These are phyloP conservation scores for Rosalia funebris DNA, from an alignment of 2,888 invertebrate species.

Conservation along the genomic window DNA sequence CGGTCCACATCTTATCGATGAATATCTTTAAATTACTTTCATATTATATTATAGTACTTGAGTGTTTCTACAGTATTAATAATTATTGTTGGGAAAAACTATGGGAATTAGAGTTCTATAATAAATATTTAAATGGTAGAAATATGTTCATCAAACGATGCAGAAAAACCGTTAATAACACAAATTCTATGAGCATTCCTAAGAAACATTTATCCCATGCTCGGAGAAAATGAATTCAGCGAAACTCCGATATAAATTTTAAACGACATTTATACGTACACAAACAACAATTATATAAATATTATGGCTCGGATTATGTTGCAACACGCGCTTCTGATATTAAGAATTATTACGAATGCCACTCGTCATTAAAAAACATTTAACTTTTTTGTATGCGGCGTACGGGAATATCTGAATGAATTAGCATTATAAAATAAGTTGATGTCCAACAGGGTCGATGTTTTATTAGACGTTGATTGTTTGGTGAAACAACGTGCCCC, in stretches of 20 bases:
- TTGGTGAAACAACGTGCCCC: slow-evolving; percentile 6
- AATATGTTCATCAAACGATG: too few relatives aligned
- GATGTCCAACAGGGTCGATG: slow-evolving; percentile 37
- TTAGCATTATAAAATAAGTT: slow-evolving; percentile 34
- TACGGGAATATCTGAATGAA: slow-evolving; percentile 46
- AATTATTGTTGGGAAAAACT: too few relatives aligned
- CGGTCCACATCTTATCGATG: too few relatives aligned
- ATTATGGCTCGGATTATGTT: slow-evolving; percentile 26
- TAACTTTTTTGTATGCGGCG: slow-evolving; percentile 44
- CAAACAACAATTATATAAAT: slow-evolving; percentile 30
- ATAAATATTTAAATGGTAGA: too few relatives aligned
- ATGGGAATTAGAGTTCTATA: too few relatives aligned
- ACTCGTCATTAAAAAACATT: slow-evolving; percentile 47
- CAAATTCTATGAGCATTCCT: too few relatives aligned
- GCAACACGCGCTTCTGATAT: slow-evolving; percentile 44
- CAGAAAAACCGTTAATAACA: too few relatives aligned
- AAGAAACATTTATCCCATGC: too few relatives aligned
- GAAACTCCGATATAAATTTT: not conserved
- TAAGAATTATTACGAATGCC: slow-evolving; percentile 43
- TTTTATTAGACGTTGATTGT: slow-evolving; percentile 18
- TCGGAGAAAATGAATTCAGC: too few relatives aligned
- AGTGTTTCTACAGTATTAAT: too few relatives aligned
- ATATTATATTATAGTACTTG: too few relatives aligned
- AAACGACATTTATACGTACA: slow-evolving; percentile 25
- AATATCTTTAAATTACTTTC: too few relatives aligned